Evolutionary conservation across 2,888 invertebrate species (phyloP).

Genomic region (Fragum fragum): DNA sequence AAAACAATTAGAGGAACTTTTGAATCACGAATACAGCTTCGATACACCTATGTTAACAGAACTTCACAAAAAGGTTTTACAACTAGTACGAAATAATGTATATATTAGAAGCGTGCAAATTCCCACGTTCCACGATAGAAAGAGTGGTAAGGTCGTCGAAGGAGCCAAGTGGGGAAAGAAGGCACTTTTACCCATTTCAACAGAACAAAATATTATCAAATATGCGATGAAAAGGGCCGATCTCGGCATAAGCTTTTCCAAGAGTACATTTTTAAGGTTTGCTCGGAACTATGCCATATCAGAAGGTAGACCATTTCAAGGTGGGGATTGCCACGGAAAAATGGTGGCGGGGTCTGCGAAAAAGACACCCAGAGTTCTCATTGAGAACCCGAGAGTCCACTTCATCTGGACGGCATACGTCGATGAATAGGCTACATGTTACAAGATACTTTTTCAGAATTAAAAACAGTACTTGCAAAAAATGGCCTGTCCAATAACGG

Average conservation of each 20-base stretch:
- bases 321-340: conserved; percentile 32
- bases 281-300: conserved; percentile 29
- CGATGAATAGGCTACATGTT: conserved; percentile 37
- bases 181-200: background rate
- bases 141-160: background rate
- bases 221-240: conserved; percentile 33
- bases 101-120: background rate
- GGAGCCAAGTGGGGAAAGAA: conserved; percentile 39
- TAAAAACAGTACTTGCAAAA: conserved; percentile 26
- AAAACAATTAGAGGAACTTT: background rate
- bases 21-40: background rate
- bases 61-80: background rate
- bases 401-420: conserved; percentile 32
- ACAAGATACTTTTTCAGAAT: conserved; percentile 11
- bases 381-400: conserved; percentile 42
- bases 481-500: conserved; percentile 11
- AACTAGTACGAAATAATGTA: background rate
- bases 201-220: conserved; percentile 24
- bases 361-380: conserved; percentile 44
- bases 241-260: conserved; percentile 33
- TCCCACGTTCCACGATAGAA: conserved; percentile 31
- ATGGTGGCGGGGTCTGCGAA: conserved; percentile 47
- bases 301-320: conserved; percentile 33
- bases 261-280: conserved; percentile 33
- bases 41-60: background rate